phyloP scores from a whole-genome alignment of 2,113 vertebrate genomes.

The Trogon surrucura region DNA sequence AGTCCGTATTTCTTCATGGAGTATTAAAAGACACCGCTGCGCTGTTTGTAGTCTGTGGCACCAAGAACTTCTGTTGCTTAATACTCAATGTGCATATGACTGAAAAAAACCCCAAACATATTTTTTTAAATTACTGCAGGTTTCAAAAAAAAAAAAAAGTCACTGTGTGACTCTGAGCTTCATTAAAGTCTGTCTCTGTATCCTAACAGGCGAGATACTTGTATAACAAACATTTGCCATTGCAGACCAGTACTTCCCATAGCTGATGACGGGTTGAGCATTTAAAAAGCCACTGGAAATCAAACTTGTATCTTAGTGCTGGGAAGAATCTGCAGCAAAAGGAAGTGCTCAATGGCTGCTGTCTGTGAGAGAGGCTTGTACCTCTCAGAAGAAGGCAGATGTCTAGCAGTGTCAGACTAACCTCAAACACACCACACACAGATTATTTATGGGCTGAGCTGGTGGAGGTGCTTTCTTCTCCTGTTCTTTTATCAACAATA shows the following conservation, averaged over 20 bases:
- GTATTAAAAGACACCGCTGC: not conserved
- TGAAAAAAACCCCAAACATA: not conserved
- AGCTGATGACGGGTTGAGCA: not conserved
- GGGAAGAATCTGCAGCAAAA: not conserved
- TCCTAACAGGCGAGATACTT: not conserved
- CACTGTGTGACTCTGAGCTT: not conserved
- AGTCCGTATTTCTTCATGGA: not conserved
- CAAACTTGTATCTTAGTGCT: not conserved
- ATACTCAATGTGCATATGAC: not conserved
- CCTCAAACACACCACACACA: constrained; percentile 15
- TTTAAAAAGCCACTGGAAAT: constrained; percentile 42
- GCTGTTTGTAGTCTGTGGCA: not conserved
- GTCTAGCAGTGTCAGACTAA: not conserved
- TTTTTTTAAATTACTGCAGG: not conserved
- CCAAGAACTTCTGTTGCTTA: not conserved
- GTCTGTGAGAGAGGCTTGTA: not conserved
- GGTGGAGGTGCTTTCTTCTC: constrained; percentile 45
- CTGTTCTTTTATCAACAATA: constrained; percentile 71
- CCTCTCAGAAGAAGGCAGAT: constrained; percentile 9
- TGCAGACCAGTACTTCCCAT: constrained; percentile 23
- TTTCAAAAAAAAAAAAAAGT: constrained; percentile 6
- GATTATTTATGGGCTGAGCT: constrained; percentile 61
- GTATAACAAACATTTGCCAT: constrained; percentile 11
- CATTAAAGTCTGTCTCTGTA: not conserved
- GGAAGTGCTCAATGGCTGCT: not conserved